Evolutionary conservation across 30 jellyfish, hydroid and myxozoan species (phyloP).

Genomic region (Hydractinia echinata): DNA sequence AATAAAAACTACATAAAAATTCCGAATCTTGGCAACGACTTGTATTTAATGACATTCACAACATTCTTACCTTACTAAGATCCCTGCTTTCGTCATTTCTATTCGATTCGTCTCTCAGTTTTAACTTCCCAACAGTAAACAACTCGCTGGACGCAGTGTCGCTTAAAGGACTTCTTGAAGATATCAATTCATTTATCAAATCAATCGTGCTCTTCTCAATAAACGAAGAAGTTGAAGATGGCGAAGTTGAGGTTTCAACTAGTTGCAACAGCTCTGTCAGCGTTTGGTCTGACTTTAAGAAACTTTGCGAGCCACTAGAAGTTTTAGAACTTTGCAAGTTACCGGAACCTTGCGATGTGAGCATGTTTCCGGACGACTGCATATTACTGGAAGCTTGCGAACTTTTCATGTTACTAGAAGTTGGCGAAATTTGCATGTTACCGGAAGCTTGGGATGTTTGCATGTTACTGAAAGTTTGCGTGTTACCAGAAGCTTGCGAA

Average conservation of each 20-base stretch:
- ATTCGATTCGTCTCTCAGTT: no score
- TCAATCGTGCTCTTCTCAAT: constrained; percentile 6
- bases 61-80: no score
- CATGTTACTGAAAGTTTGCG: no score
- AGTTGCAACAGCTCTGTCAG: constrained; percentile 1
- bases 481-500: no score
- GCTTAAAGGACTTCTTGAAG: not conserved
- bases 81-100: no score
- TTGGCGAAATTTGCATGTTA: no score
- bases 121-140: no score
- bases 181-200: not conserved
- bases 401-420: no score
- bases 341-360: not conserved
- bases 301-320: not conserved
- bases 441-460: no score
- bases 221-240: not conserved
- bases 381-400: not conserved
- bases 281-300: not conserved
- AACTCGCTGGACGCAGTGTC: not conserved
- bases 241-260: not conserved
- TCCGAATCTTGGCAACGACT: no score
- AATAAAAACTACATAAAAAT: no score
- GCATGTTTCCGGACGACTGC: not conserved
- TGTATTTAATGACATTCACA: no score
- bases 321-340: not conserved